Evolutionary conservation across 2,888 invertebrate genomes (phyloP).

Genomic region (Melipona bicolor): DNA sequence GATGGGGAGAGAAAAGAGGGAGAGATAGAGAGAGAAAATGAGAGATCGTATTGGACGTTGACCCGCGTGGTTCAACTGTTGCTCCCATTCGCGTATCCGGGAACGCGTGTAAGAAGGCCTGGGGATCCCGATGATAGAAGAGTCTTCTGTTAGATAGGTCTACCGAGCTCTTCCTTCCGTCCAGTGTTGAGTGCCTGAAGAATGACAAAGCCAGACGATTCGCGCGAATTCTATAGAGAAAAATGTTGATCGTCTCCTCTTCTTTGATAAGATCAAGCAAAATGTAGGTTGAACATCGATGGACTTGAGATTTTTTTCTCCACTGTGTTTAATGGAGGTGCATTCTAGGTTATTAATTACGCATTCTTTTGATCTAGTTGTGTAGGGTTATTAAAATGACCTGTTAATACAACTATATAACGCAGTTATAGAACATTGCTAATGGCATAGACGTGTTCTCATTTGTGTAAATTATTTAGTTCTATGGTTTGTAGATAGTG

Average conservation of each 20-base stretch:
- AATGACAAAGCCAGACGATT: constrained; percentile 7
- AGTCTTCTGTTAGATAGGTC: constrained; percentile 36
- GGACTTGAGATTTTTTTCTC: constrained; percentile 19
- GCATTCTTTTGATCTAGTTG: constrained; percentile 32
- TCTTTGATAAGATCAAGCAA: constrained; percentile 40
- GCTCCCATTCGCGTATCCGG: constrained; percentile 74
- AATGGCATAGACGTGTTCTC: neutral
- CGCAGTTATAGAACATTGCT: neutral
- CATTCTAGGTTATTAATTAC: constrained; percentile 35
- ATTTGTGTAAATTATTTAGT: neutral
- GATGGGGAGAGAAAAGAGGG: constrained; percentile 45
- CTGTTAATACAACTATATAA: neutral
- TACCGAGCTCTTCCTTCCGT: neutral
- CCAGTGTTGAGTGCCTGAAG: neutral
- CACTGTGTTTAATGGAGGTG: neutral
- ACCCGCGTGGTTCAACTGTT: constrained; percentile 78
- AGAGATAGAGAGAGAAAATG: constrained; percentile 35
- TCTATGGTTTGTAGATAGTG: neutral
- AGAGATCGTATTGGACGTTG: constrained; percentile 74
- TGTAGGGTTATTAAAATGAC: neutral
- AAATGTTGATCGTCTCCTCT: constrained; percentile 8
- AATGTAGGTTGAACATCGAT: constrained; percentile 45
- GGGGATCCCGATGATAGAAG: constrained; percentile 58
- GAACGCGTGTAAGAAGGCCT: constrained; percentile 59
- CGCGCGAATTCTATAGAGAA: constrained; percentile 4